Conservation (phyloP, 1,140 invertebrate species). For the Pachypsylla venusta region DNA sequence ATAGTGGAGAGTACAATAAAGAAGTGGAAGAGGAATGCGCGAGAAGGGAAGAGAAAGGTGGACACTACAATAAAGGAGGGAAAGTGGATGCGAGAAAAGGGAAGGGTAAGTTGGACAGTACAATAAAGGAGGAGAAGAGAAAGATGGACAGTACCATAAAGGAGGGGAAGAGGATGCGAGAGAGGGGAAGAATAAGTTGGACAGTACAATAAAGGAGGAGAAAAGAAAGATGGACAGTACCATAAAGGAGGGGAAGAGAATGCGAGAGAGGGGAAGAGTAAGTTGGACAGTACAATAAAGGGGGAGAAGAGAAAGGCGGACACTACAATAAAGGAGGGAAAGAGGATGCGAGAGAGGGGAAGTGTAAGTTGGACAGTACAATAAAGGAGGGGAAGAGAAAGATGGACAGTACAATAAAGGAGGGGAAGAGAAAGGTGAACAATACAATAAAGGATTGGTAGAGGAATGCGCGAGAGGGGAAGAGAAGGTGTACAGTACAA, state of each 20-base stretch:
- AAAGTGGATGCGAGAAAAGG: conserved; percentile 3
- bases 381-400: not conserved
- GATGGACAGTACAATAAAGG: not conserved
- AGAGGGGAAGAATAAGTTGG: not conserved
- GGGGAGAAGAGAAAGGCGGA: not conserved
- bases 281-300: not conserved
- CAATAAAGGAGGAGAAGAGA: not conserved
- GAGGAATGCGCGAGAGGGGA: not conserved
- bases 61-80: not conserved
- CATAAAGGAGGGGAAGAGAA: not conserved
- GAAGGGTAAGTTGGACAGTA: not conserved
- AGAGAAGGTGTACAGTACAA: not conserved
- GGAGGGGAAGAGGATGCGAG: not conserved
- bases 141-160: not conserved
- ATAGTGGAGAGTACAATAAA: not conserved
- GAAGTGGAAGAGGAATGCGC: not conserved
- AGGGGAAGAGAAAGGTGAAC: not conserved
- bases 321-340: not conserved
- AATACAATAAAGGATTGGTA: not conserved
- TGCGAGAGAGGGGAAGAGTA: not conserved
- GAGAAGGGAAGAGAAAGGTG: not conserved
- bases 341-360: not conserved
- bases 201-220: not conserved
- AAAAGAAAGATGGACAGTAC: not conserved
- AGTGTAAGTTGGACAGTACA: conserved; percentile 4